Conservation (phyloP, 2,797 vertebrate species). For the Jordanella pulchra region DNA sequence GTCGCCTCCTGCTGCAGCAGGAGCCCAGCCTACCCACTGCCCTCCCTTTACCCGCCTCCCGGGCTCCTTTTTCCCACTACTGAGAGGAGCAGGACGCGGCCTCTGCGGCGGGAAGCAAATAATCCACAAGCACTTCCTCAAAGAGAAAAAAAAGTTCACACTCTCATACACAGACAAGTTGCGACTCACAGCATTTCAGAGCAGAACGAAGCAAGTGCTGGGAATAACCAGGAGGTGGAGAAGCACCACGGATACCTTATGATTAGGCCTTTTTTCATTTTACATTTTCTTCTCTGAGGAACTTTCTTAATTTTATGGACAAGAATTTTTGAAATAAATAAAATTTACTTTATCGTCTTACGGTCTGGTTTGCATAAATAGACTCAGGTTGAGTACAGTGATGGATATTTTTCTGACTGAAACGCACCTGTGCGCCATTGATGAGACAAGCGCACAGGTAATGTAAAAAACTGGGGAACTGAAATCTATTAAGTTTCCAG, state of each 20-base stretch:
- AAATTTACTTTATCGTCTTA: neutral
- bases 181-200: slow-evolving; percentile 61
- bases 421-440: slow-evolving; percentile 25
- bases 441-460: slow-evolving; percentile 16
- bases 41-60: slow-evolving; percentile 76
- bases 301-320: neutral
- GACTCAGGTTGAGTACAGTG: neutral
- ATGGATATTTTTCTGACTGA: slow-evolving; percentile 2
- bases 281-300: neutral
- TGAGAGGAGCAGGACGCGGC: slow-evolving; percentile 79
- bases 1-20: slow-evolving; percentile 49
- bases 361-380: neutral
- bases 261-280: neutral
- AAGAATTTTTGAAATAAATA: neutral
- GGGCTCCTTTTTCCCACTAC: slow-evolving; percentile 79
- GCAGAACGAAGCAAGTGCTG: slow-evolving; percentile 36
- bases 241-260: slow-evolving; percentile 45
- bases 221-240: slow-evolving; percentile 55
- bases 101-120: slow-evolving; percentile 80
- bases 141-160: slow-evolving; percentile 65
- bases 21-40: slow-evolving; percentile 42
- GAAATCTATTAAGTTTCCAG: neutral
- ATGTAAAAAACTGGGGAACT: neutral
- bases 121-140: slow-evolving; percentile 66
- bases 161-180: slow-evolving; percentile 67